Conservation (phyloP, 37 sponge, comb jelly and placozoan species). For the Hexactinellida sp. region DNA sequence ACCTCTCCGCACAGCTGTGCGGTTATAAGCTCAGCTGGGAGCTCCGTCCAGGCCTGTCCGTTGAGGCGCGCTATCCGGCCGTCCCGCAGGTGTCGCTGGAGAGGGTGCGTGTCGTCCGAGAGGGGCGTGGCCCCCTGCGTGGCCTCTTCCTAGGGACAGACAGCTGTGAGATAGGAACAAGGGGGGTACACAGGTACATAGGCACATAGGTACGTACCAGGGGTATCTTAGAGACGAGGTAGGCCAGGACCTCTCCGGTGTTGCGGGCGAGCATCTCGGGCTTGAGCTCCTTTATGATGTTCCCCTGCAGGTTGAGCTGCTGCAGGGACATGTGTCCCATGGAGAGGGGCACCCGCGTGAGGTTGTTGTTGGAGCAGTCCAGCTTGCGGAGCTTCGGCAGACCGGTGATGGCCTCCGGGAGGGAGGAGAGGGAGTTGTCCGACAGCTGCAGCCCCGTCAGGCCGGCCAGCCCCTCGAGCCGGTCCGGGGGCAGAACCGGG, state of each 20-base stretch:
- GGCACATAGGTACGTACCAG: background rate
- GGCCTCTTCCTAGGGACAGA: background rate
- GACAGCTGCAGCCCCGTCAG: background rate
- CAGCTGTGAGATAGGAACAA: background rate
- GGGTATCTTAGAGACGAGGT: background rate
- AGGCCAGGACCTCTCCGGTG: background rate
- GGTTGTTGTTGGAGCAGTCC: background rate
- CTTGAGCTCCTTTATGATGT: background rate
- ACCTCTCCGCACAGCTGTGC: background rate
- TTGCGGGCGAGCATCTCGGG: background rate
- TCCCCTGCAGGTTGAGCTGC: background rate
- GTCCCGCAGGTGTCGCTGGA: background rate
- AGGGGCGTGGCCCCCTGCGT: background rate
- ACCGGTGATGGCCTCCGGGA: background rate
- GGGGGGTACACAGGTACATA: background rate
- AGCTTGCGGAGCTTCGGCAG: background rate
- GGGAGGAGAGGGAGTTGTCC: background rate
- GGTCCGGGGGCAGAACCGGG: background rate
- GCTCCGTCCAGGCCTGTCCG: background rate
- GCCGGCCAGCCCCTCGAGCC: background rate
- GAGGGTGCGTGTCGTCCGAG: background rate
- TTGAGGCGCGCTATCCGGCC: background rate
- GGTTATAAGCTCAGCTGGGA: background rate
- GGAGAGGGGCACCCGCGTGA: background rate
- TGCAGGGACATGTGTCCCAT: background rate